These are phyloP conservation scores for Struthidea cinerea DNA, from an alignment of 2,113 vertebrate species.

Conservation along the genomic window DNA sequence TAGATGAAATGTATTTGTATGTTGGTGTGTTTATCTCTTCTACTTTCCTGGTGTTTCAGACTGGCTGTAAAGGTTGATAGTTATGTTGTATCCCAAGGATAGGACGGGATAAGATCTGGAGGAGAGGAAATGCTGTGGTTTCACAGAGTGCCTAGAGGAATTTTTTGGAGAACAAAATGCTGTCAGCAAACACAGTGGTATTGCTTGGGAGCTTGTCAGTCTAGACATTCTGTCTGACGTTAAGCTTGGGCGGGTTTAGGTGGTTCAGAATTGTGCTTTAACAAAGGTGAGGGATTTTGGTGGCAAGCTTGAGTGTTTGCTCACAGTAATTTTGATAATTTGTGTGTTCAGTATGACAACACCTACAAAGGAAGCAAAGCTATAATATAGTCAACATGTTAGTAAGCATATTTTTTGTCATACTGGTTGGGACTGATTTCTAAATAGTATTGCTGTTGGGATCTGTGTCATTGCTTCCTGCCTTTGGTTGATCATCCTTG, in stretches of 20 bases:
- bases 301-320: background rate
- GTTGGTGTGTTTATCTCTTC: background rate
- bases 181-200: background rate
- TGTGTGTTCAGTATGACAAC: background rate
- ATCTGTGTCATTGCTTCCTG: background rate
- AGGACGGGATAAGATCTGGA: background rate
- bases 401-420: background rate
- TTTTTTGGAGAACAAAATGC: background rate
- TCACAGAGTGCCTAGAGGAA: background rate
- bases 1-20: background rate
- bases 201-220: background rate
- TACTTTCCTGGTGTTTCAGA: background rate
- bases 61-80: background rate
- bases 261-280: background rate
- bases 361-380: background rate
- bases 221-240: background rate
- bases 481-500: accelerated
- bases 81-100: background rate
- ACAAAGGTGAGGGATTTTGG: background rate
- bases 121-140: background rate
- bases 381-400: background rate
- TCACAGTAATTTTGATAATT: background rate
- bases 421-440: background rate
- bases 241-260: background rate
- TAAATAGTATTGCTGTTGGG: background rate